Percentiles rank a stretch among this genome's conserved stretches.
Conservation (phyloP, 2,888 invertebrate genomes). For the Epirrita christyi region DNA sequence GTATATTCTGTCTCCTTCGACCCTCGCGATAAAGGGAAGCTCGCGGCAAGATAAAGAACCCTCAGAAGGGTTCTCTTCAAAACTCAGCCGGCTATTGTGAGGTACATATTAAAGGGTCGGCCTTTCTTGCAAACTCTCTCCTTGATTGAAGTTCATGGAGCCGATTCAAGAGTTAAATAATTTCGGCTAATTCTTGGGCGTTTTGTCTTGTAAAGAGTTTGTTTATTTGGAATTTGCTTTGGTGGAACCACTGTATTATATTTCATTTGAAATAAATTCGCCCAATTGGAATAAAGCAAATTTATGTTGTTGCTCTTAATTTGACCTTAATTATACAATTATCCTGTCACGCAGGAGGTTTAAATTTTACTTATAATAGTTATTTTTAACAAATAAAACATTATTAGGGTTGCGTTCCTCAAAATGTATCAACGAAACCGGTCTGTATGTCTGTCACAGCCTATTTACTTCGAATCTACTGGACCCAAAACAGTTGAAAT, state of each 20-base stretch:
- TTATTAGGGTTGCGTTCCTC: too few relatives aligned
- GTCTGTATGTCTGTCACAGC: too few relatives aligned
- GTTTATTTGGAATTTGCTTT: constrained; percentile 50
- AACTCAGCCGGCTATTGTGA: constrained; percentile 78
- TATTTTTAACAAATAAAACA: too few relatives aligned
- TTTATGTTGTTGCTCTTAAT: too few relatives aligned
- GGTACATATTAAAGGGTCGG: constrained; percentile 78
- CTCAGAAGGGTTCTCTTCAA: constrained; percentile 73
- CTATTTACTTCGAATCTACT: too few relatives aligned
- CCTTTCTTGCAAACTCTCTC: constrained; percentile 67
- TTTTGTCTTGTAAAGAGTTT: constrained; percentile 53
- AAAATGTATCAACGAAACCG: too few relatives aligned
- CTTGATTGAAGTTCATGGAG: constrained; percentile 70
- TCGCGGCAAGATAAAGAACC: constrained; percentile 77
- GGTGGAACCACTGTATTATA: constrained; percentile 1
- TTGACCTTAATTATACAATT: too few relatives aligned
- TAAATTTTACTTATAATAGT: too few relatives aligned
- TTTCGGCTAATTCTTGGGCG: constrained; percentile 61
- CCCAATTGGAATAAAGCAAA: too few relatives aligned
- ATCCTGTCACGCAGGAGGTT: too few relatives aligned
- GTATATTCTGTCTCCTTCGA: constrained; percentile 58
- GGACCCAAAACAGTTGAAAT: too few relatives aligned
- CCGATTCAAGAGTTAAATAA: constrained; percentile 69
- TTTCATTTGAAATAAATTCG: too few relatives aligned
- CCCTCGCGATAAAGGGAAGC: constrained; percentile 61